Evolutionary conservation across 2,113 vertebrate species (phyloP), one percentile per base, ranked within the genome.

Genomic region (Pterocles orientalis): DNA sequence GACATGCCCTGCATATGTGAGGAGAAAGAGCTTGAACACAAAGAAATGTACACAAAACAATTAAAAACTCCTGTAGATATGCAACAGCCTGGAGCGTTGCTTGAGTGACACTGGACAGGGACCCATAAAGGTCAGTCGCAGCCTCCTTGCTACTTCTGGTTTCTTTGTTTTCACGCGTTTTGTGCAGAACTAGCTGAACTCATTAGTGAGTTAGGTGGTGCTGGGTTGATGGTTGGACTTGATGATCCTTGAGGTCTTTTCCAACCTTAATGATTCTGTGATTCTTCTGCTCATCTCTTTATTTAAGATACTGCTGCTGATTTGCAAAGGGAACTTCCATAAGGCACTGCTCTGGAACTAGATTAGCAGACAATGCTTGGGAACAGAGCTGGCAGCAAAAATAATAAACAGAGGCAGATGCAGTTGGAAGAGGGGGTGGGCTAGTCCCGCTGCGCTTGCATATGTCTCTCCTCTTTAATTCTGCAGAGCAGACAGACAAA

Each of bases 381-480:
- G 51, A 88, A 70, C 73, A 88, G 88, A 91, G 79, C 82, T 95
- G 92, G 88, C 91, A 97, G 51, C 62, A 85, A 88, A 75, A 71
- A 80, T 80, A 95, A 94, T 90, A 97, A 97, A 97, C 82, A 96
- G 84, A 94, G 84, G 90, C 92, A 96, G 94, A 95, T 94, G 95
- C 90, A 94, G 43, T 88, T 81, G 90, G 79, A 91, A 92, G 77
- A 87, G 84, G 50, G 80, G 87, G 76, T 93, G 73, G 54, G 76
- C 72, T 82, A 21, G 79, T 97, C 93, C 94, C 90, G 90, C 91
- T 92, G 92, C 56, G 93, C 88, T 82, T 92, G 73, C 92, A 82
- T 96, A 96, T 95, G 95, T 87, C 87, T 92, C 84, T 90, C 62
- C 73, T 95, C 86, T 93, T 81, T 65, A 47, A 65, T 73, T 94